These are phyloP conservation scores for Carcinoscorpius rotundicauda DNA, from an alignment of 1,140 invertebrate species.

Conservation along the genomic window DNA sequence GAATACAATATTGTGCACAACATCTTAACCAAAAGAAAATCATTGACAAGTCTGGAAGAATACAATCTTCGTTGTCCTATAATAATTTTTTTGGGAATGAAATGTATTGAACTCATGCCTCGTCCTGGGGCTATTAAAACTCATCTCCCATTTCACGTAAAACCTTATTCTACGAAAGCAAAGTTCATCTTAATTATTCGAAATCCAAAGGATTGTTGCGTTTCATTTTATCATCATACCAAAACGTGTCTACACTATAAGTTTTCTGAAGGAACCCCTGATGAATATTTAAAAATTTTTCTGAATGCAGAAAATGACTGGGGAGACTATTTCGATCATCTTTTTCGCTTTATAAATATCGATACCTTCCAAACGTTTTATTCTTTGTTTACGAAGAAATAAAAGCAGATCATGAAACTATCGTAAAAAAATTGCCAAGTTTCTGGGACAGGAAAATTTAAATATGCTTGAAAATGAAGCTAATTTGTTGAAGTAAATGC, in stretches of 20 bases:
- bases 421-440: slow-evolving; percentile 25
- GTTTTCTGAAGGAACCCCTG: slow-evolving; percentile 7
- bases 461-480: too few species aligned
- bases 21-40: too few species aligned
- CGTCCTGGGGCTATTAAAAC: slow-evolving; percentile 34
- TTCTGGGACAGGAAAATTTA: slow-evolving; percentile 32
- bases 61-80: too few species aligned
- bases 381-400: slow-evolving; percentile 26
- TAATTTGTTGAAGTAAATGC: too few species aligned
- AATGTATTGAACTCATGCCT: background rate
- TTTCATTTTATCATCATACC: too few species aligned
- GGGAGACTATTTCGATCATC: too few species aligned
- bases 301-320: slow-evolving; percentile 4
- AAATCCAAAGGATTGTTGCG: too few species aligned
- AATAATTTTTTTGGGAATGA: too few species aligned
- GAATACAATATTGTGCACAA: too few species aligned
- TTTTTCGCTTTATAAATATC: too few species aligned
- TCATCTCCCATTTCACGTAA: slow-evolving; percentile 61
- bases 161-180: slow-evolving; percentile 30
- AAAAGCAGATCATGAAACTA: background rate
- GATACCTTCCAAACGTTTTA: slow-evolving; percentile 25
- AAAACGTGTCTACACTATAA: too few species aligned
- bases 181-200: slow-evolving; percentile 51
- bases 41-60: too few species aligned
- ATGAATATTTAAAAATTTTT: slow-evolving; percentile 19